Evolutionary conservation across 2,888 invertebrate genomes (phyloP).

Genomic region (Tetrapedia diversipes): DNA sequence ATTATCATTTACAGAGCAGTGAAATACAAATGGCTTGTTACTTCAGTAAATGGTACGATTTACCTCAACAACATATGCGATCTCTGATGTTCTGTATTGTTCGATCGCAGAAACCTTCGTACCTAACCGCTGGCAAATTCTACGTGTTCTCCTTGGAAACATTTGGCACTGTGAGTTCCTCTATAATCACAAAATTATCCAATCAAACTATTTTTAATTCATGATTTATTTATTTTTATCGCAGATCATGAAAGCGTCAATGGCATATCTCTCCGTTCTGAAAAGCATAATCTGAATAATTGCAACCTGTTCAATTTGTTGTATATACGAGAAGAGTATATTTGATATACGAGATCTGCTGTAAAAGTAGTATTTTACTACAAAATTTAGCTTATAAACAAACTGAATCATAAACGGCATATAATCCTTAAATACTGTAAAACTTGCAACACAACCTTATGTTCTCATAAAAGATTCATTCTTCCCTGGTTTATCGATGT

Average conservation of each 20-base stretch:
- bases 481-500: no score
- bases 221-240: conserved; percentile 2
- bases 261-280: conserved; percentile 64
- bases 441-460: neutral
- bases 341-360: neutral
- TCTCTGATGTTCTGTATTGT: conserved; percentile 64
- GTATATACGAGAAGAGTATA: neutral
- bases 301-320: neutral
- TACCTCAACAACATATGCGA: conserved; percentile 44
- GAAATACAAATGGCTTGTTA: conserved; percentile 62
- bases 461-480: neutral
- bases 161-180: conserved; percentile 66
- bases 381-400: neutral
- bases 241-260: conserved; percentile 64
- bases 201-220: neutral
- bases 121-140: conserved; percentile 72
- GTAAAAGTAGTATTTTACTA: no score
- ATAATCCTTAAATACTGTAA: neutral
- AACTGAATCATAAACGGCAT: neutral
- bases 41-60: conserved; percentile 62
- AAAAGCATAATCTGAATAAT: conserved; percentile 41
- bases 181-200: neutral
- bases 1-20: conserved; percentile 58
- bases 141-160: conserved; percentile 68
- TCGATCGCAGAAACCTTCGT: conserved; percentile 65